Conservation (phyloP, 92 coral and sea anemone genomes). For the Actinernus sp. region DNA sequence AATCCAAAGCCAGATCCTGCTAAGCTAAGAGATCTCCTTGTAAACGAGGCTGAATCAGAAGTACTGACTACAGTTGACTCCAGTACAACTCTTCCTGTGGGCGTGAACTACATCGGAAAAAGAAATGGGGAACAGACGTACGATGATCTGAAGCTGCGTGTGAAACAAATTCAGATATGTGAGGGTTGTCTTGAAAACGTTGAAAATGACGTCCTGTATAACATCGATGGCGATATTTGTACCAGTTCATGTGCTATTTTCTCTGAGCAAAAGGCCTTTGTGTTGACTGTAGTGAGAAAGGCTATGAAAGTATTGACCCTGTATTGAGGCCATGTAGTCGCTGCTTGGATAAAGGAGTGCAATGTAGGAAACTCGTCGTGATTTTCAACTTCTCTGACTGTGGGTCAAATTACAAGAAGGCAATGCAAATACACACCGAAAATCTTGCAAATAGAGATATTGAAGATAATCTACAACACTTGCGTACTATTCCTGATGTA, state of each 20-base stretch:
- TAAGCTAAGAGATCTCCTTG: slow-evolving; percentile 37
- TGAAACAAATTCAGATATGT: slow-evolving; percentile 46
- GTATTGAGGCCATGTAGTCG: slow-evolving; percentile 24
- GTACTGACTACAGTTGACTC: slow-evolving; percentile 23
- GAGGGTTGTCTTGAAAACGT: slow-evolving; percentile 42
- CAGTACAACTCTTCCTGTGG: slow-evolving; percentile 41
- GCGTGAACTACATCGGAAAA: slow-evolving; percentile 40
- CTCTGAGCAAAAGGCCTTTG: slow-evolving; percentile 27
- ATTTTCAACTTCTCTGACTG: slow-evolving; percentile 27
- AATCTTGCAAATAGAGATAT: slow-evolving; percentile 14
- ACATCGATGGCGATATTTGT: slow-evolving; percentile 35
- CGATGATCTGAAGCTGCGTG: slow-evolving; percentile 29
- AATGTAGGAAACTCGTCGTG: slow-evolving; percentile 25
- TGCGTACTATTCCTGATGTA: slow-evolving; percentile 21
- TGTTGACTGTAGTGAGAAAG: slow-evolving; percentile 16
- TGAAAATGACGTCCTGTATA: slow-evolving; percentile 28
- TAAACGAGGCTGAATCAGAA: slow-evolving; percentile 36
- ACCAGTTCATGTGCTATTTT: slow-evolving; percentile 25
- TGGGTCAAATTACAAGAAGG: slow-evolving; percentile 31
- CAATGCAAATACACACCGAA: slow-evolving; percentile 24
- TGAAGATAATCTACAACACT: slow-evolving; percentile 14
- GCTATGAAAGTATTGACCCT: slow-evolving; percentile 9
- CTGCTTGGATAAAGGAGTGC: slow-evolving; percentile 17
- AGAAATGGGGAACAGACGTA: slow-evolving; percentile 43
- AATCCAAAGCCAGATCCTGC: slow-evolving; percentile 48